A percentile compares a stretch with the other conserved stretches of the same genome.
phyloP scores from a whole-genome alignment of 2,888 invertebrate species.

The Ischnura elegans region DNA sequence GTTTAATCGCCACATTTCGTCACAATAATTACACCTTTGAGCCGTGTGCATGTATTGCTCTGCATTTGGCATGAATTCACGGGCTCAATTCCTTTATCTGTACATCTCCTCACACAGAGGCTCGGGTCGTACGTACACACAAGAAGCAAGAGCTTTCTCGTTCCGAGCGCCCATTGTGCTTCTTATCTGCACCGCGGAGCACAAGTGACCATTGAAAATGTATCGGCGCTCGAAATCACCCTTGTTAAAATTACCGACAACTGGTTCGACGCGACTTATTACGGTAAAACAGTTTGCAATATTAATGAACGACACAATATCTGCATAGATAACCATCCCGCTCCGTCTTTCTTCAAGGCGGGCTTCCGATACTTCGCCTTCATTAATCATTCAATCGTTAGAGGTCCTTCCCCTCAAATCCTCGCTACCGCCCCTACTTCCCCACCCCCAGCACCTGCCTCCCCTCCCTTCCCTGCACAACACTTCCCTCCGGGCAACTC shows the following conservation, averaged over 20 bases:
- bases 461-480: neutral
- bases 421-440: neutral
- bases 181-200: neutral
- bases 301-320: too few species aligned
- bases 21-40: too few species aligned
- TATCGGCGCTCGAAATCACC: neutral
- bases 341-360: neutral
- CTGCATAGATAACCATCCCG: neutral
- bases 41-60: too few species aligned
- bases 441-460: neutral
- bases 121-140: too few species aligned
- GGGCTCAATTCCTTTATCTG: too few species aligned
- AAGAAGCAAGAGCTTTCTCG: too few species aligned
- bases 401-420: neutral
- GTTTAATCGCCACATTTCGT: too few species aligned
- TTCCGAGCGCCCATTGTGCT: neutral
- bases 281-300: too few species aligned
- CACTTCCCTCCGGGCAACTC: neutral
- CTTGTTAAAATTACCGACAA: neutral
- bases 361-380: neutral
- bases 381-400: constrained; percentile 21
- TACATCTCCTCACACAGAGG: too few species aligned
- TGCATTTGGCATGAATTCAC: too few species aligned
- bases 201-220: neutral
- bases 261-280: neutral